Evolutionary conservation across 1,140 invertebrate genomes (phyloP), one percentile per base, ranked within the genome.

Genomic region (Frieseomelitta varia): DNA sequence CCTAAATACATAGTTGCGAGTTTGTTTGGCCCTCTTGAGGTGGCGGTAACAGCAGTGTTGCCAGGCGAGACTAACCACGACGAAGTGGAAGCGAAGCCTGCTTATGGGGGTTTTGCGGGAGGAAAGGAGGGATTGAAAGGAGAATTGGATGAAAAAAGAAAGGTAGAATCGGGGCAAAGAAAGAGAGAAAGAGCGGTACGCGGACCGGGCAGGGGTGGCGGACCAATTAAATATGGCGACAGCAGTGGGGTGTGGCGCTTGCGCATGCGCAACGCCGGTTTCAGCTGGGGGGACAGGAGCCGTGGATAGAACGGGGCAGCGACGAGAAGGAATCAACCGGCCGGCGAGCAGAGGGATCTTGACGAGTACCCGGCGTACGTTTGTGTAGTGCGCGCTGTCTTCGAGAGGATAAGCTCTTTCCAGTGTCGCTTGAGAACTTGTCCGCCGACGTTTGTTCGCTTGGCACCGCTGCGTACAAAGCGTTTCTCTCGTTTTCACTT

Each of bases 181-280:
- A n/a, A 69, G 21, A 69, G 61, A 27, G 56, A 47, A 72, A 17
- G 74, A 69, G 68, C 24, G 63, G 80, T 47, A 56, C 81, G 78
- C 84, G 85, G 72, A 79, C 81, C 79, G 84, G 89, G 74, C 90
- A 89, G 90, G 93, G 93, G 92, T 93, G 90, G 91, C 86, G 87
- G 88, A 85, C 83, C 91, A 93, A 93, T 93, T 93, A 93, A 93
- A 93, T 81, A 93, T 92, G 92, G 90, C 92, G 91, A 61, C 77
- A 53, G 74, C 85, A 90, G 85, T 85, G 92, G 93, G 93, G 93
- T 93, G 93, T 93, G 93, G 92, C 92, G 92, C 88, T 88, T 58
- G 89, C 93, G 92, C 92, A 93, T 92, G 93, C 92, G 92, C 86
- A 79, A 27, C 55, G 65, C 4, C n/a, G 47, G 1, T 51, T 56